Conservation (phyloP, 1,140 invertebrate species). For the Samia ricini region DNA sequence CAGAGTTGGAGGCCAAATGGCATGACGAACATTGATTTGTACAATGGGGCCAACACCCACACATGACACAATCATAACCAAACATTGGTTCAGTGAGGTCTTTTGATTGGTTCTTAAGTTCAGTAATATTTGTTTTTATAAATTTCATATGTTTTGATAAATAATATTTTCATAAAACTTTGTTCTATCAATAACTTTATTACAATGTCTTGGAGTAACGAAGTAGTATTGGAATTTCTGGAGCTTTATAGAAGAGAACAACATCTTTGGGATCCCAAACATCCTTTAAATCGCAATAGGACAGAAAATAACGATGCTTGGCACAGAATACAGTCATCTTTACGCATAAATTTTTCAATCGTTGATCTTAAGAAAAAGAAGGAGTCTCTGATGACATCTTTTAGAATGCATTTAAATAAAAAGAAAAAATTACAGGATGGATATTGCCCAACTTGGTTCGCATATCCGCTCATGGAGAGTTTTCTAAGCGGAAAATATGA, state of each 20-base stretch:
- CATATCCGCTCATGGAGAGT: conserved; percentile 57
- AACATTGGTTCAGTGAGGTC: conserved; percentile 47
- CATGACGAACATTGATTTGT: conserved; percentile 50
- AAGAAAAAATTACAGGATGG: conserved; percentile 44
- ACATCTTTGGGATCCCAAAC: conserved; percentile 37
- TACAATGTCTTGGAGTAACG: conserved; percentile 34
- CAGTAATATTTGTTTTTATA: conserved; percentile 5
- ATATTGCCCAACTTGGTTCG: conserved; percentile 56
- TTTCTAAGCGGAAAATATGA: conserved; percentile 63
- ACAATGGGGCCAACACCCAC: conserved; percentile 46
- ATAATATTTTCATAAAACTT: background rate
- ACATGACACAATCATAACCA: conserved; percentile 38
- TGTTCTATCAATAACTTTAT: background rate
- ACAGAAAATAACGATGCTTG: conserved; percentile 35
- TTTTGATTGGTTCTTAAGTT: conserved; percentile 41
- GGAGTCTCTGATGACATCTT: conserved; percentile 62
- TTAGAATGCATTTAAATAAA: conserved; percentile 52
- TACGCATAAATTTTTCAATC: conserved; percentile 51
- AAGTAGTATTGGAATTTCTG: conserved; percentile 33
- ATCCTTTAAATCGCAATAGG: conserved; percentile 36
- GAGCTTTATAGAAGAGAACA: conserved; percentile 35
- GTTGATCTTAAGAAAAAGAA: conserved; percentile 62
- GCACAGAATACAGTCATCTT: conserved; percentile 45
- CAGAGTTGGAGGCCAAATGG: conserved; percentile 37
- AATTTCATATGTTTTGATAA: background rate